phyloP scores from a whole-genome alignment of 2,797 vertebrate species.

The Tokudaia tokunoshimensis region DNA sequence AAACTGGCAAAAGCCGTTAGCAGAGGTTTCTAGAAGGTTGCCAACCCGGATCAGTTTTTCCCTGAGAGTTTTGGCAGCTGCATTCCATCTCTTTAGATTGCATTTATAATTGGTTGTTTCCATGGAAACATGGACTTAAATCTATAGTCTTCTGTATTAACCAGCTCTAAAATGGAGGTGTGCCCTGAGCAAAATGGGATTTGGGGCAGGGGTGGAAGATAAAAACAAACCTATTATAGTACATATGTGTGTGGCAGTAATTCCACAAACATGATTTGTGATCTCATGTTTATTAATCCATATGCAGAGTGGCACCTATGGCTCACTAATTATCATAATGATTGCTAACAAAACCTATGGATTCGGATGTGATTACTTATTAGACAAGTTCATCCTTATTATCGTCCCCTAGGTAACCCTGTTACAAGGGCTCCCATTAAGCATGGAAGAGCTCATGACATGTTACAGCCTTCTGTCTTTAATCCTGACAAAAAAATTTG shows the following conservation, averaged over 20 bases:
- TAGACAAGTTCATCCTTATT: background rate
- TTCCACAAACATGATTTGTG: background rate
- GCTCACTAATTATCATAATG: background rate
- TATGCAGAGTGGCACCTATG: background rate
- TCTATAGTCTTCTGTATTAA: slow-evolving; percentile 79
- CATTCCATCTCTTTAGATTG: slow-evolving; percentile 83
- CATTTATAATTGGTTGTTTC: slow-evolving; percentile 85
- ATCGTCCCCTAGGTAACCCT: background rate
- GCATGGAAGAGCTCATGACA: background rate
- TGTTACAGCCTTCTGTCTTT: background rate
- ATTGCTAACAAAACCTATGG: slow-evolving; percentile 28
- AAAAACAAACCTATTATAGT: slow-evolving; percentile 53
- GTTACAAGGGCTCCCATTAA: background rate
- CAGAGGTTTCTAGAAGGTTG: slow-evolving; percentile 79
- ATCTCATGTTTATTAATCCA: background rate
- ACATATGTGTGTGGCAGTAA: background rate
- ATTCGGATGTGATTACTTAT: slow-evolving; percentile 24
- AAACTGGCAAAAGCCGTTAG: slow-evolving; percentile 82
- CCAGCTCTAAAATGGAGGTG: slow-evolving; percentile 80
- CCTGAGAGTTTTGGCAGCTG: slow-evolving; percentile 85
- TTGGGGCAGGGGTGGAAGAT: slow-evolving; percentile 2
- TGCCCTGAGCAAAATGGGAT: slow-evolving; percentile 76
- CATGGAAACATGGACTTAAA: slow-evolving; percentile 80
- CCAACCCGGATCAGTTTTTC: slow-evolving; percentile 80
- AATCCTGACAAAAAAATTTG: slow-evolving; percentile 14